These are phyloP conservation scores for Megalopta genalis DNA, from an alignment of 1,140 invertebrate species.

Conservation along the genomic window DNA sequence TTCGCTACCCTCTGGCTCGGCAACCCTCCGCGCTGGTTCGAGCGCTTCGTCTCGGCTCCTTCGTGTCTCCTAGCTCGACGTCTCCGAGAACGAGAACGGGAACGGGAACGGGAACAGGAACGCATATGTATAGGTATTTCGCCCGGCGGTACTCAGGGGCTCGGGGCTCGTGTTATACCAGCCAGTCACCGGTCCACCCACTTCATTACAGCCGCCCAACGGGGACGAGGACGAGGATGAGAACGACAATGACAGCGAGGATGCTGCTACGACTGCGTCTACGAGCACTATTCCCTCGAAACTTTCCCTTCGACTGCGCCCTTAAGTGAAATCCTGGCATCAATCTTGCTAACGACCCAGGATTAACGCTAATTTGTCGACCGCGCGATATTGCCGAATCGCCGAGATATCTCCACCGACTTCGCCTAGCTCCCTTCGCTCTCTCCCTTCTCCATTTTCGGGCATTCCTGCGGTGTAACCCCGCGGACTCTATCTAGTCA, in stretches of 20 bases:
- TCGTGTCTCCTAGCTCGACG: background rate
- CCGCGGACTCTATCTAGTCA: too few relatives aligned
- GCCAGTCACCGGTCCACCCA: conserved; percentile 69
- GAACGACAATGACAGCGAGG: conserved; percentile 56
- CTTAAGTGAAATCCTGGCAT: conserved; percentile 74
- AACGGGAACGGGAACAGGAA: background rate
- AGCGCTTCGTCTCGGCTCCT: conserved; percentile 16
- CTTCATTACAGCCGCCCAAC: conserved; percentile 68
- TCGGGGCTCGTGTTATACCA: conserved; percentile 44
- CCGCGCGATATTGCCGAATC: conserved; percentile 72
- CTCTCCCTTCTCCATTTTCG: background rate
- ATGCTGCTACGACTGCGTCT: conserved; percentile 9
- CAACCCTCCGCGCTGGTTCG: conserved; percentile 21
- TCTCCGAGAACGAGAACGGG: background rate
- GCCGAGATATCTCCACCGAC: conserved; percentile 58
- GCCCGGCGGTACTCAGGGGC: conserved; percentile 2
- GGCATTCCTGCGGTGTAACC: too few relatives aligned
- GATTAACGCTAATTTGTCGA: conserved; percentile 76
- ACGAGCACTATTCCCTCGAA: conserved; percentile 45
- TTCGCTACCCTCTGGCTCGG: conserved; percentile 20
- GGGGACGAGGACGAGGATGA: conserved; percentile 54
- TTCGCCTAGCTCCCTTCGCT: background rate
- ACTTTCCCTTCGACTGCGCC: conserved; percentile 56
- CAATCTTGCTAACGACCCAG: conserved; percentile 73
- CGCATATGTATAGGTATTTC: conserved; percentile 5